Percentiles rank a stretch among this genome's conserved stretches.
phyloP scores from a whole-genome alignment of 2,797 vertebrate species.

The Morelia viridis region DNA sequence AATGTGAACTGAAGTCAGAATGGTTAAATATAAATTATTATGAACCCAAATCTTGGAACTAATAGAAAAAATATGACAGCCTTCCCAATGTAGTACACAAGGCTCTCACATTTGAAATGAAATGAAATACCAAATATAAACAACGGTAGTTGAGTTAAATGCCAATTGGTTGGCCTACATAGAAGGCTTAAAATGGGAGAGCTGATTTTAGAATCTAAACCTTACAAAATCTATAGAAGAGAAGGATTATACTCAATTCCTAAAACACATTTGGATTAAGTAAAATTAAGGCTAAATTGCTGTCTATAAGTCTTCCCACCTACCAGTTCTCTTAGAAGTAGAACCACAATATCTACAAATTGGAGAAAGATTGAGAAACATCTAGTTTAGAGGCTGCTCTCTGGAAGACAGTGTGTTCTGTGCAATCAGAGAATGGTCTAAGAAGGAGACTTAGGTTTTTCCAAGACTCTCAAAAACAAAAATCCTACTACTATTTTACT shows the following conservation, averaged over 20 bases:
- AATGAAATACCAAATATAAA: neutral
- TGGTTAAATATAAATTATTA: neutral
- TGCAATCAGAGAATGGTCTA: too few species aligned
- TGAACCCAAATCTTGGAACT: neutral
- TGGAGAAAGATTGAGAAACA: neutral
- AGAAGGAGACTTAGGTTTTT: too few species aligned
- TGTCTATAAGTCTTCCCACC: neutral
- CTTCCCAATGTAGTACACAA: neutral
- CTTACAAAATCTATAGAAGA: neutral
- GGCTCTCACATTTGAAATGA: neutral
- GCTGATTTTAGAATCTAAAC: neutral
- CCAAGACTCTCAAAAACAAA: too few species aligned
- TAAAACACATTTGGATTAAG: neutral
- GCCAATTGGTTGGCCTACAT: neutral
- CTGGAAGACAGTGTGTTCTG: neutral
- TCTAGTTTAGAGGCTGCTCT: neutral
- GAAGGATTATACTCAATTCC: neutral
- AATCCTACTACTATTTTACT: too few species aligned
- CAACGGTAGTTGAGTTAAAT: neutral
- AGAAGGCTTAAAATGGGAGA: neutral
- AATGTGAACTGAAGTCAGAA: neutral
- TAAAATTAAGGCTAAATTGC: neutral
- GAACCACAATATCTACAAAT: neutral
- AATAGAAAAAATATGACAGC: neutral
- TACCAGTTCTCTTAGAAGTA: neutral